Base-by-base conservation (phyloP, 2,113 vertebrate genomes). In the Microcebus ravelobensis region DNA sequence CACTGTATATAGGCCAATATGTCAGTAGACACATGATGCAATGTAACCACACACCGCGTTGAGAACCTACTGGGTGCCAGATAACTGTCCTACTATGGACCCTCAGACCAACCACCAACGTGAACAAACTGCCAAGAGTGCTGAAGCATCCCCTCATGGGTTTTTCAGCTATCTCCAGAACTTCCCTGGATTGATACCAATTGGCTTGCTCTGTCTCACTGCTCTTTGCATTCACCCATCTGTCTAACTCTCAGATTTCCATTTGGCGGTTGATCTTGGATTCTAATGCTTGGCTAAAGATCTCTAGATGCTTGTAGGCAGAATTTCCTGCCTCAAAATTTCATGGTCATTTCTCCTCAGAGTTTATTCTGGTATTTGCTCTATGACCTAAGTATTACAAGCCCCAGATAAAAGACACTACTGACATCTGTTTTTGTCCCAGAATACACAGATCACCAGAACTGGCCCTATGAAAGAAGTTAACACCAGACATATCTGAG, bases 261-360 rank as follows among this genome's bases (percentile, higher is more conserved):
- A 50, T 74, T 89, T 95, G 89, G 82, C 86, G 42, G 21, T 71
- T 29, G 70, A 50, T 73, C 90, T 85, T 91, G 57, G 74, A 74
- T 95, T 76, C 80, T 59, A 63, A 27, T 45, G 21, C 52, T 90
- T 96, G 92, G 90, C 92, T 96, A 80, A 87, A 70, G 55, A 71
- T 80, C 29, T 23, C 8, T 23, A 8, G 6, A 3, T 90, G 39
- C 57, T 84, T 84, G 81, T 87, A 90, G 61, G 36, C 31, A 79
- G 83, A 81, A 89, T 74, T 80, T 91, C 65, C 82, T 85, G 27
- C 65, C 52, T 96, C 48, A 74, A 84, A 96, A 45, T 73, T 74
- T 57, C 5, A 34, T 42, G 15, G 27, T 76, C 57, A 61, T 67
- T 80, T 90, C 48, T 57, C 31, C 52, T 86, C 17, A 34, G 57